Conservation (phyloP, 2,113 vertebrate species). For the Gymnarchus niloticus region DNA sequence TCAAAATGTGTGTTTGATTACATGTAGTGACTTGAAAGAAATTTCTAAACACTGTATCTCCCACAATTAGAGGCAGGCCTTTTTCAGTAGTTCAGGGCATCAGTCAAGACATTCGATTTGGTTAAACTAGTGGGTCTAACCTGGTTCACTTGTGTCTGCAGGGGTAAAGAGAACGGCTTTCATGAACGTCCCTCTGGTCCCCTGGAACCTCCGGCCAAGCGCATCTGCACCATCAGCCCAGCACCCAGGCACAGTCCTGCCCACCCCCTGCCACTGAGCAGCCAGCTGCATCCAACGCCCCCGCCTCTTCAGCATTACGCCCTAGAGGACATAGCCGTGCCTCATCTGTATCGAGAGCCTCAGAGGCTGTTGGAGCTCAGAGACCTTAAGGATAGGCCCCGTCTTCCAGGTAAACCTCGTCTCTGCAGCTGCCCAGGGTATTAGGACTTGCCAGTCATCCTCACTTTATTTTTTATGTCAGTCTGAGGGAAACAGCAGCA, state of each 20-base stretch:
- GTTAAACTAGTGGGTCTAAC: background rate
- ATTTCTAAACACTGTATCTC: background rate
- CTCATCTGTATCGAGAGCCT: constrained; percentile 88
- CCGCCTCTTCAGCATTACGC: constrained; percentile 94
- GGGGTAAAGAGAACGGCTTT: constrained; percentile 82
- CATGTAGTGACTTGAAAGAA: background rate
- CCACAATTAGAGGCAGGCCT: background rate
- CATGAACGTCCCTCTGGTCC: constrained; percentile 76
- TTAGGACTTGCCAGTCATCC: background rate
- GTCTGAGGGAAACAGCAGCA: background rate
- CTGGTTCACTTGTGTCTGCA: constrained; percentile 41
- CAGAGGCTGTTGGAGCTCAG: constrained; percentile 83
- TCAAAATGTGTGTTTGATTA: background rate
- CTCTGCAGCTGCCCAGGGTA: background rate
- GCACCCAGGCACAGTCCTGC: constrained; percentile 94
- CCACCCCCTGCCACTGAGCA: constrained; percentile 74
- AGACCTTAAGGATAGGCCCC: constrained; percentile 82
- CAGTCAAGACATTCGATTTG: background rate
- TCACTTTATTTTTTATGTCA: background rate
- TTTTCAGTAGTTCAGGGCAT: background rate
- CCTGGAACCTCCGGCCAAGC: constrained; percentile 82
- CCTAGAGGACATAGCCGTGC: constrained; percentile 85
- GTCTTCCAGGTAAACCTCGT: constrained; percentile 62
- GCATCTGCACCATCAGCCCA: constrained; percentile 96
- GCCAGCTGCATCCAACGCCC: constrained; percentile 88